Evolutionary conservation across 2,888 invertebrate genomes (phyloP).

Genomic region (Archips xylosteana): DNA sequence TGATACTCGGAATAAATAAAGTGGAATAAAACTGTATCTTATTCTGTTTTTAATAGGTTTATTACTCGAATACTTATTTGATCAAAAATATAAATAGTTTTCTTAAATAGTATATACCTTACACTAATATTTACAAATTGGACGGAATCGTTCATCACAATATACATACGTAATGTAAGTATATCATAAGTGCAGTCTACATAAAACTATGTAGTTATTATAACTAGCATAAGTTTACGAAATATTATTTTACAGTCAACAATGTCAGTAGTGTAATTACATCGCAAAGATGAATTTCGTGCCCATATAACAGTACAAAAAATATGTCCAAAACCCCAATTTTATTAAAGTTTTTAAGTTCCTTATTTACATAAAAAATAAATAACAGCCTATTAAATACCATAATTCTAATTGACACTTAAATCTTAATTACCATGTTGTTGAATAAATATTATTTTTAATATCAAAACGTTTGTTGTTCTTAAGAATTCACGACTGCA

Average conservation of each 20-base stretch:
- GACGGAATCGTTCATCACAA: slow-evolving; percentile 76
- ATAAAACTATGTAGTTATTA: slow-evolving; percentile 68
- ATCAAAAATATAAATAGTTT: slow-evolving; percentile 66
- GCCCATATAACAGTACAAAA: not conserved
- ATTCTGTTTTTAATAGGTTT: slow-evolving; percentile 26
- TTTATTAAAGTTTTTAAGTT: not conserved
- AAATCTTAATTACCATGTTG: not conserved
- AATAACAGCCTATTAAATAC: slow-evolving; percentile 26
- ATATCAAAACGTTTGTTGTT: not conserved
- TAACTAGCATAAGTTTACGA: slow-evolving; percentile 37
- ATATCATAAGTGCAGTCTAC: slow-evolving; percentile 63
- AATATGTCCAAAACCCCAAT: not conserved
- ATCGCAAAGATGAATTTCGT: not conserved
- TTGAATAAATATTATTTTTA: slow-evolving; percentile 4
- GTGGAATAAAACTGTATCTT: not conserved
- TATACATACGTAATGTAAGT: slow-evolving; percentile 78
- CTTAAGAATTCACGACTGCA: not conserved
- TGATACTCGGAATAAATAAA: too few species aligned
- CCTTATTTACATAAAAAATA: slow-evolving; percentile 20
- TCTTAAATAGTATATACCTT: slow-evolving; percentile 69
- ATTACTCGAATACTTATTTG: slow-evolving; percentile 39
- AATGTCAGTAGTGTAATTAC: not conserved
- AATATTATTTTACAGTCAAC: slow-evolving; percentile 7
- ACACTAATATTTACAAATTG: slow-evolving; percentile 60
- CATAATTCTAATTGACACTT: slow-evolving; percentile 10